These are phyloP conservation scores for Battus philenor DNA, from an alignment of 1,140 invertebrate species.

Conservation along the genomic window DNA sequence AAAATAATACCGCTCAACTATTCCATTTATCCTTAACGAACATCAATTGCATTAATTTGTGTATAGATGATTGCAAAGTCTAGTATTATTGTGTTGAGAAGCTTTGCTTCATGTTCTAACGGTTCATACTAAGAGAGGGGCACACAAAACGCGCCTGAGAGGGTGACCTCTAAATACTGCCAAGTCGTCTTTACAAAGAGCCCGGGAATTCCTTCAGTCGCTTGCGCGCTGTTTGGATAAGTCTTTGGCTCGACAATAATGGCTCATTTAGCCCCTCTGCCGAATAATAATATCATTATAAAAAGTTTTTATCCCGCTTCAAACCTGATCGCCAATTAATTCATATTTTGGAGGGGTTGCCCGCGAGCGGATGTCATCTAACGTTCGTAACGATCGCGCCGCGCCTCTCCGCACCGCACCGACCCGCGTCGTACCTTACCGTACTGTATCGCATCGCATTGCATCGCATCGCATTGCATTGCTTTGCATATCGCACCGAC, in stretches of 20 bases:
- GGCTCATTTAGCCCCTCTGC: constrained; percentile 19
- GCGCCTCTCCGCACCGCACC: background rate
- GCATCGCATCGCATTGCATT: background rate
- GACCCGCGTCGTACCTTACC: background rate
- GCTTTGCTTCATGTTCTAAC: constrained; percentile 1
- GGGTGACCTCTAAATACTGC: constrained; percentile 15
- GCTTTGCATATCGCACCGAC: background rate
- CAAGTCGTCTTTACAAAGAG: constrained; percentile 12
- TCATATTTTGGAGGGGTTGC: constrained; percentile 28
- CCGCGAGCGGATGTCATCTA: constrained; percentile 31
- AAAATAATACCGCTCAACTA: too few species aligned
- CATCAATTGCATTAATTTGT: background rate
- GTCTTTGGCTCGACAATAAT: constrained; percentile 17
- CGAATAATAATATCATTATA: constrained; percentile 17
- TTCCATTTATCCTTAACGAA: too few species aligned
- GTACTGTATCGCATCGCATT: background rate
- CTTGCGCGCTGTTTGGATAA: background rate
- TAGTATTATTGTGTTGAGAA: constrained; percentile 4
- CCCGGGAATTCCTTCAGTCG: constrained; percentile 9
- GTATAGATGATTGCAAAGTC: background rate
- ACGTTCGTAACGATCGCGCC: constrained; percentile 17
- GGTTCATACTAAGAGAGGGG: background rate
- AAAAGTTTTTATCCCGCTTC: constrained; percentile 19
- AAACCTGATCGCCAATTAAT: constrained; percentile 43
- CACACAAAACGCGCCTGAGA: constrained; percentile 3